Conservation (phyloP, 2,888 invertebrate species). For the Epinotia bilunana region DNA sequence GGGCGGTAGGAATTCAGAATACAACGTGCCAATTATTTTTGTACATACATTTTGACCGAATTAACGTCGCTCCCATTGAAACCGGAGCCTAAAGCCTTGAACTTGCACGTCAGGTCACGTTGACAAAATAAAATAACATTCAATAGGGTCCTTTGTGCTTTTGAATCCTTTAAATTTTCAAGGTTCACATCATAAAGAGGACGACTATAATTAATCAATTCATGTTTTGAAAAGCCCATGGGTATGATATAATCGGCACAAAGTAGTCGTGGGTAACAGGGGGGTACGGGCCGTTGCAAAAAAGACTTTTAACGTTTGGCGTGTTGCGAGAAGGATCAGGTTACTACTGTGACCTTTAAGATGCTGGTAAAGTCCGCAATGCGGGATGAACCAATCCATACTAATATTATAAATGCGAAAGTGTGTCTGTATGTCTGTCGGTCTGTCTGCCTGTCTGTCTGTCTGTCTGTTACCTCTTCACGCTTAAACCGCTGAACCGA, state of each 20-base stretch:
- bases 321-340: neutral
- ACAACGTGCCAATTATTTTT: neutral
- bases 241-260: conserved; percentile 64
- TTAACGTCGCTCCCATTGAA: conserved; percentile 47
- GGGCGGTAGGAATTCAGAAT: neutral
- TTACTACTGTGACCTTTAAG: neutral
- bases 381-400: conserved; percentile 4
- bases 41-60: neutral
- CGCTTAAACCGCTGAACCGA: too few relatives aligned
- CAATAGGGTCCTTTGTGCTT: conserved; percentile 72
- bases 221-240: conserved; percentile 47
- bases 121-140: conserved; percentile 64
- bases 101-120: conserved; percentile 73
- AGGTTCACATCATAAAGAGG: conserved; percentile 69
- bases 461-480: too few relatives aligned
- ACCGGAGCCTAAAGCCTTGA: conserved; percentile 75
- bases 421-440: too few relatives aligned
- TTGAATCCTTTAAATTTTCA: conserved; percentile 69
- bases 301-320: conserved; percentile 8
- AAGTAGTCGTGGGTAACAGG: conserved; percentile 38
- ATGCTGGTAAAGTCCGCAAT: conserved; percentile 1
- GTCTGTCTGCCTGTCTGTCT: too few relatives aligned
- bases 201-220: conserved; percentile 61
- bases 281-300: conserved; percentile 28
- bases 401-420: too few relatives aligned